Percentiles rank a stretch among this genome's conserved stretches.
These are phyloP conservation scores for Alouatta palliata DNA, from an alignment of 2,113 vertebrate species.

Conservation along the genomic window DNA sequence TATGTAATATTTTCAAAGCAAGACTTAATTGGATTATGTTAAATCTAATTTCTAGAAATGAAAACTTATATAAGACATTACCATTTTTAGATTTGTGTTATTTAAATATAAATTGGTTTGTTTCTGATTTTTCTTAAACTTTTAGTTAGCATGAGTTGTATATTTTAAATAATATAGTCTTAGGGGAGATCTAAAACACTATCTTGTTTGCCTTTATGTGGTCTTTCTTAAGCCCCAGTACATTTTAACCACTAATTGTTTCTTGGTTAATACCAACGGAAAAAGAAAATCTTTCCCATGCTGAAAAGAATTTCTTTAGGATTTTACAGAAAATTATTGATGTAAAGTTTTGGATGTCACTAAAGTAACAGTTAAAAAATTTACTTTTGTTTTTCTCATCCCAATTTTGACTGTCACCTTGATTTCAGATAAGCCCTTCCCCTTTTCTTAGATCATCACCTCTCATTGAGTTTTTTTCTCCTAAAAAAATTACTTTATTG, in stretches of 20 bases:
- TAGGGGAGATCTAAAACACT: conserved; percentile 37
- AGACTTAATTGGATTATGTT: conserved; percentile 41
- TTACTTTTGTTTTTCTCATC: not conserved
- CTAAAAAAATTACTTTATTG: conserved; percentile 49
- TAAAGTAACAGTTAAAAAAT: conserved; percentile 8
- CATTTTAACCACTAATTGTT: conserved; percentile 42
- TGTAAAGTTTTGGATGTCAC: conserved; percentile 30
- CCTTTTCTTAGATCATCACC: conserved; percentile 14
- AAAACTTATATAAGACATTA: conserved; percentile 25
- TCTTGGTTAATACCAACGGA: conserved; percentile 32
- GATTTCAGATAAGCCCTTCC: conserved; percentile 26
- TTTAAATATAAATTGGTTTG: conserved; percentile 55
- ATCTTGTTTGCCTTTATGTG: conserved; percentile 49
- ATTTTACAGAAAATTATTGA: conserved; percentile 41
- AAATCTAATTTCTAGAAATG: conserved; percentile 43
- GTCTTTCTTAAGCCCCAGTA: not conserved
- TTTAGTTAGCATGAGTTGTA: conserved; percentile 25
- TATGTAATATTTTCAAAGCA: conserved; percentile 44
- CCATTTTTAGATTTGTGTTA: conserved; percentile 35
- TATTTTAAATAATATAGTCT: conserved; percentile 50
- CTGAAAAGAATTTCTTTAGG: conserved; percentile 46
- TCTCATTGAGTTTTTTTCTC: conserved; percentile 19
- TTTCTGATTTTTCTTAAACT: conserved; percentile 42
- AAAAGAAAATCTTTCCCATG: conserved; percentile 7
- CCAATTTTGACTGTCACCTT: conserved; percentile 24